Percentiles rank a stretch among this genome's conserved stretches.
These are phyloP conservation scores for Physocephala rufipes DNA, from an alignment of 2,888 invertebrate genomes.

Conservation along the genomic window DNA sequence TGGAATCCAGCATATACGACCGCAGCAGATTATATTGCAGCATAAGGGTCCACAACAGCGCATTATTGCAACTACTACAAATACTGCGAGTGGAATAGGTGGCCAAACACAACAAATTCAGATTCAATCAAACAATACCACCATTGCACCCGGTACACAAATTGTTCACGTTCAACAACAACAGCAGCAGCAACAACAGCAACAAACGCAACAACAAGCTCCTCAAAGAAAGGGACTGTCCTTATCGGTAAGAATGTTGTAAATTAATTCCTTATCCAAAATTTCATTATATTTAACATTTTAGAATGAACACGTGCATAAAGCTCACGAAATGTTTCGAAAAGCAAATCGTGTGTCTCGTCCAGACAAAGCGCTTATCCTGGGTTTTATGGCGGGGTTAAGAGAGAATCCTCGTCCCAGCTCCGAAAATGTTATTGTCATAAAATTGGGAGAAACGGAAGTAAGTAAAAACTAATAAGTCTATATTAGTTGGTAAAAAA, in stretches of 20 bases:
- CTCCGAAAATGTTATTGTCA: conserved; percentile 94
- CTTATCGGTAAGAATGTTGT: conserved; percentile 58
- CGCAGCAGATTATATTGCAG: conserved; percentile 62
- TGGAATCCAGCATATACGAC: conserved; percentile 57
- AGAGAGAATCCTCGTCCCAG: conserved; percentile 98
- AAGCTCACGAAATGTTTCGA: conserved; percentile 97
- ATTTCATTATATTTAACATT: neutral
- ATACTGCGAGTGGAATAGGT: conserved; percentile 42
- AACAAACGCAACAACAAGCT: conserved; percentile 61
- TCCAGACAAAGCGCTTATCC: conserved; percentile 95
- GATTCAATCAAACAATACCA: conserved; percentile 48
- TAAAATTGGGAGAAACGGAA: conserved; percentile 90
- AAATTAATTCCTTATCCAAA: neutral
- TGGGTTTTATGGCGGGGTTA: conserved; percentile 99
- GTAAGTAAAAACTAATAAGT: conserved; percentile 63
- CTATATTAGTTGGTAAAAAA: too few species aligned
- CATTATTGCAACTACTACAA: conserved; percentile 53
- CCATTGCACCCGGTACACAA: conserved; percentile 57
- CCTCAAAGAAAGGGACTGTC: conserved; percentile 63
- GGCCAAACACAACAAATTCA: conserved; percentile 50
- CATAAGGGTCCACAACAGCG: conserved; percentile 61
- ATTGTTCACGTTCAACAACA: conserved; percentile 58
- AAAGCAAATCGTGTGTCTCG: conserved; percentile 95
- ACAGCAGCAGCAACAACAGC: conserved; percentile 53
- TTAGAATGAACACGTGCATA: conserved; percentile 95